These are phyloP conservation scores for Euphydryas editha DNA, from an alignment of 2,888 invertebrate species.

Conservation along the genomic window DNA sequence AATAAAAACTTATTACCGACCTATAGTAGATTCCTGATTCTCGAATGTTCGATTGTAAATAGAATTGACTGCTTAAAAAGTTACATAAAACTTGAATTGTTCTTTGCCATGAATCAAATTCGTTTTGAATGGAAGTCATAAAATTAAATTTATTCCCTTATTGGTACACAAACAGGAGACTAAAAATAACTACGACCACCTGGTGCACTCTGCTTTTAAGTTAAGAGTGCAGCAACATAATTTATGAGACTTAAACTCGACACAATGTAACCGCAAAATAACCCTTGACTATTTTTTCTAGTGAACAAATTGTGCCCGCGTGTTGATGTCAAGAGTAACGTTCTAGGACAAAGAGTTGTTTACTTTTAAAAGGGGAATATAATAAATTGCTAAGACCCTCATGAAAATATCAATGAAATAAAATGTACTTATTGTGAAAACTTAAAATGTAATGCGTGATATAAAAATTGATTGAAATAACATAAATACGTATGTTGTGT, in stretches of 20 bases:
- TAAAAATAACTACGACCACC: constrained; percentile 78
- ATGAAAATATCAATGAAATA: constrained; percentile 46
- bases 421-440: constrained; percentile 53
- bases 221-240: constrained; percentile 68
- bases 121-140: constrained; percentile 69
- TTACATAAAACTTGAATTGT: constrained; percentile 40
- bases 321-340: constrained; percentile 57
- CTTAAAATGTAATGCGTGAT: constrained; percentile 45
- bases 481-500: not conserved
- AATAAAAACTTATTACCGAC: constrained; percentile 28
- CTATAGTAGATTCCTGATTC: constrained; percentile 16
- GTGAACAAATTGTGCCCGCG: constrained; percentile 62
- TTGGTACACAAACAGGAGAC: constrained; percentile 70
- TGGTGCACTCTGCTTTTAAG: constrained; percentile 66
- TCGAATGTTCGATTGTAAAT: constrained; percentile 23
- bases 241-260: constrained; percentile 68
- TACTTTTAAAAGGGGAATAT: constrained; percentile 35
- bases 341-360: constrained; percentile 18
- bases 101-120: constrained; percentile 65
- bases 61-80: constrained; percentile 23
- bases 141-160: constrained; percentile 74
- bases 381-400: constrained; percentile 41
- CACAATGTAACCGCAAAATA: constrained; percentile 78
- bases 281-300: constrained; percentile 75
- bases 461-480: constrained; percentile 35